Percentiles rank a stretch among this genome's conserved stretches.
These are phyloP conservation scores for Nymphalis polychloros DNA, from an alignment of 2,888 invertebrate species.

Conservation along the genomic window DNA sequence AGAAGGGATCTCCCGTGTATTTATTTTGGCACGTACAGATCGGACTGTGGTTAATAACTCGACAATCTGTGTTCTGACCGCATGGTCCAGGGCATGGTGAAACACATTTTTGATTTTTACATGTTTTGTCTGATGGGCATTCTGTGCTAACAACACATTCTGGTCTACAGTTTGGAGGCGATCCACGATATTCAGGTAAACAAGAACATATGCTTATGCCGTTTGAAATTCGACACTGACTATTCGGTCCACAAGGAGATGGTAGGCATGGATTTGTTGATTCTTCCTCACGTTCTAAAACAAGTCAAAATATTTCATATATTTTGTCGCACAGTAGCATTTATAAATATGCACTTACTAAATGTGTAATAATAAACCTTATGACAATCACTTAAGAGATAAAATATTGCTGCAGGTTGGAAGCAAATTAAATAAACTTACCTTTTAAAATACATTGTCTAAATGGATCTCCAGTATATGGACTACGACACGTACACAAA, in stretches of 20 bases:
- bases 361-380: too few relatives aligned
- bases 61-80: conserved; percentile 86
- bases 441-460: conserved; percentile 76
- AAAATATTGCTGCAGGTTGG: neutral
- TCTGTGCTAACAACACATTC: conserved; percentile 87
- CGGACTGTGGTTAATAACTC: conserved; percentile 87
- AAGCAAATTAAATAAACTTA: conserved; percentile 46
- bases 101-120: conserved; percentile 85
- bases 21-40: conserved; percentile 85
- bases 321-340: neutral
- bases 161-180: conserved; percentile 87
- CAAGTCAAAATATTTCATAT: conserved; percentile 22
- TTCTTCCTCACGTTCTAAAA: conserved; percentile 59
- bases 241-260: conserved; percentile 84
- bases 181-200: conserved; percentile 84
- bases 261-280: conserved; percentile 80
- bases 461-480: conserved; percentile 89
- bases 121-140: conserved; percentile 84
- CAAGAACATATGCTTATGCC: conserved; percentile 87
- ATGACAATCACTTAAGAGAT: too few relatives aligned
- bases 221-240: conserved; percentile 81
- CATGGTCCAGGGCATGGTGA: conserved; percentile 88
- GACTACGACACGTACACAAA: conserved; percentile 84
- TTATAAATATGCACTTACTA: neutral
- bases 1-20: conserved; percentile 84